phyloP scores from a whole-genome alignment of 2,888 invertebrate genomes.

The Brachyptera putata region DNA sequence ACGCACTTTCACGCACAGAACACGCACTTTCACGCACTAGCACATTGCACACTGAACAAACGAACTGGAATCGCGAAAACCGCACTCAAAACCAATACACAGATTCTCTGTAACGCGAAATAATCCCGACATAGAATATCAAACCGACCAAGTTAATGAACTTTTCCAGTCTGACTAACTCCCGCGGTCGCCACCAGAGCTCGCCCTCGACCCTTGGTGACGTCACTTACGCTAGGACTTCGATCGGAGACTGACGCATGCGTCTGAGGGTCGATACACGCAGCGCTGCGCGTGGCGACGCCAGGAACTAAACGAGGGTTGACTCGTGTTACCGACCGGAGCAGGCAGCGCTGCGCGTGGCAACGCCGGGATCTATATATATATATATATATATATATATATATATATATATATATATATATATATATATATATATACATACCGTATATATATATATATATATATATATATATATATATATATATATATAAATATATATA shows the following conservation, averaged over 20 bases:
- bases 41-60: background rate
- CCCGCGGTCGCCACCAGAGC: background rate
- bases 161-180: constrained; percentile 1
- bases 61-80: background rate
- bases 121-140: background rate
- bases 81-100: background rate
- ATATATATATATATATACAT: too few species aligned
- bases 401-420: too few species aligned
- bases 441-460: too few species aligned
- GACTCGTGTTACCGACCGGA: background rate
- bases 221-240: background rate
- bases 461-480: too few species aligned
- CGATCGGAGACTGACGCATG: background rate
- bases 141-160: background rate
- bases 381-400: too few species aligned
- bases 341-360: background rate
- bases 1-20: background rate
- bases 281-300: background rate
- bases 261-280: background rate
- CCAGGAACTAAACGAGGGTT: background rate
- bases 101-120: background rate
- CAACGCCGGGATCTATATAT: background rate
- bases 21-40: background rate
- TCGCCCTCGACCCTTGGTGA: background rate
- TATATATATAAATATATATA: too few species aligned